Percentiles rank a stretch among this genome's conserved stretches.
These are phyloP conservation scores for Theretra japonica DNA, from an alignment of 2,888 invertebrate genomes.

Conservation along the genomic window DNA sequence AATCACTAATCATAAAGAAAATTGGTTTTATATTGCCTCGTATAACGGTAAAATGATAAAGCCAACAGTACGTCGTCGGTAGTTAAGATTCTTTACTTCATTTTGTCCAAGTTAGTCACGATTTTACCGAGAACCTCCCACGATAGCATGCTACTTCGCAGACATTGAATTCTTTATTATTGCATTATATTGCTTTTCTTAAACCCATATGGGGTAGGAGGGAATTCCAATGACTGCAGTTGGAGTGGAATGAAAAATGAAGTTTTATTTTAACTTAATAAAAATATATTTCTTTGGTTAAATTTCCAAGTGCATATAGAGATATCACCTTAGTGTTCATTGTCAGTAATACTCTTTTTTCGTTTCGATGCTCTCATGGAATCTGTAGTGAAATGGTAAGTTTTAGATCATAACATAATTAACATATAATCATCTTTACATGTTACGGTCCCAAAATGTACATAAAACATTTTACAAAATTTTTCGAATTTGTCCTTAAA, in stretches of 20 bases:
- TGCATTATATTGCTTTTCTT: no score
- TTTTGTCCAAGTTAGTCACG: conserved; percentile 6
- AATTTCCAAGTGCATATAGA: neutral
- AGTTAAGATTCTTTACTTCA: conserved; percentile 6
- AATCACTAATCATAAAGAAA: conserved; percentile 6
- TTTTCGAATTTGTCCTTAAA: no score
- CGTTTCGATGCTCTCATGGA: conserved; percentile 68
- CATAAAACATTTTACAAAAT: no score
- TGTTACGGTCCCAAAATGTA: neutral
- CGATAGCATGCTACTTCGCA: neutral
- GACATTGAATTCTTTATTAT: neutral
- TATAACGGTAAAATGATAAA: conserved; percentile 4
- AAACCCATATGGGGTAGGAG: no score
- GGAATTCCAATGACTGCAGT: no score
- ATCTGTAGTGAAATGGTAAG: conserved; percentile 64
- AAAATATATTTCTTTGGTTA: neutral
- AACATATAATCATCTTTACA: neutral
- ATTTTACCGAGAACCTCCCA: neutral
- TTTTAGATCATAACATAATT: conserved; percentile 36
- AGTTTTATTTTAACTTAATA: neutral
- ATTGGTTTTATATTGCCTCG: conserved; percentile 2
- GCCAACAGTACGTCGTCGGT: neutral
- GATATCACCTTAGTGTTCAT: neutral
- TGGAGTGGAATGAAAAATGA: no score
- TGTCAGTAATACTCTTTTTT: conserved; percentile 44